Percentiles rank a stretch among this genome's conserved stretches.
Conservation (phyloP, 1,140 invertebrate genomes). For the Drosophila rufa region DNA sequence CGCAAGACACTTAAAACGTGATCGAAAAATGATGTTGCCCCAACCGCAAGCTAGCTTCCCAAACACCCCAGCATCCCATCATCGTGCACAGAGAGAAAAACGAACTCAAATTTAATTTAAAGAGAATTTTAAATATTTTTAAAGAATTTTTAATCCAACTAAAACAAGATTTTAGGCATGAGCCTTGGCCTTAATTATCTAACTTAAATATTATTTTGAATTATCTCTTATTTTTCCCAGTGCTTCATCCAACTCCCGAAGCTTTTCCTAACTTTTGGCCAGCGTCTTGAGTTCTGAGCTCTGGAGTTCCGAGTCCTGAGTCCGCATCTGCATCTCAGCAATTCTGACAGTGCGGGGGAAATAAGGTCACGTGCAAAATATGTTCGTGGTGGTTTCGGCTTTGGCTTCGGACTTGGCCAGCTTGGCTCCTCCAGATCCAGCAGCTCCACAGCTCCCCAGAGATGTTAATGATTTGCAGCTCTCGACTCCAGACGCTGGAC, state of each 20-base stretch:
- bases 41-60: slow-evolving; percentile 55
- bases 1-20: slow-evolving; percentile 83
- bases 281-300: slow-evolving; percentile 26
- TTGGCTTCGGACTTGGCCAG: slow-evolving; percentile 13
- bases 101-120: too few relatives aligned
- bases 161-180: too few relatives aligned
- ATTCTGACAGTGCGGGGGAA: slow-evolving; percentile 77
- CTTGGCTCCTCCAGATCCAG: slow-evolving; percentile 10
- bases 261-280: slow-evolving; percentile 23
- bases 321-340: slow-evolving; percentile 36
- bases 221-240: background rate
- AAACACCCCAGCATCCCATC: slow-evolving; percentile 51
- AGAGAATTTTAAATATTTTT: too few relatives aligned
- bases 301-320: slow-evolving; percentile 17
- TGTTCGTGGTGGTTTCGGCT: slow-evolving; percentile 73
- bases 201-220: background rate
- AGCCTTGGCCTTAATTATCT: too few relatives aligned
- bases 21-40: slow-evolving; percentile 81
- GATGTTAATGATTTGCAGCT: slow-evolving; percentile 83
- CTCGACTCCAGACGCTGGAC: slow-evolving; percentile 40
- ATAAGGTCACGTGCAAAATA: slow-evolving; percentile 83
- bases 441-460: slow-evolving; percentile 38
- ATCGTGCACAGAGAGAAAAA: slow-evolving; percentile 7
- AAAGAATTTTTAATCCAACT: too few relatives aligned
- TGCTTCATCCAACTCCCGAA: slow-evolving; percentile 13